Evolutionary conservation across 2,113 vertebrate genomes (phyloP).

Genomic region (Calypte anna): DNA sequence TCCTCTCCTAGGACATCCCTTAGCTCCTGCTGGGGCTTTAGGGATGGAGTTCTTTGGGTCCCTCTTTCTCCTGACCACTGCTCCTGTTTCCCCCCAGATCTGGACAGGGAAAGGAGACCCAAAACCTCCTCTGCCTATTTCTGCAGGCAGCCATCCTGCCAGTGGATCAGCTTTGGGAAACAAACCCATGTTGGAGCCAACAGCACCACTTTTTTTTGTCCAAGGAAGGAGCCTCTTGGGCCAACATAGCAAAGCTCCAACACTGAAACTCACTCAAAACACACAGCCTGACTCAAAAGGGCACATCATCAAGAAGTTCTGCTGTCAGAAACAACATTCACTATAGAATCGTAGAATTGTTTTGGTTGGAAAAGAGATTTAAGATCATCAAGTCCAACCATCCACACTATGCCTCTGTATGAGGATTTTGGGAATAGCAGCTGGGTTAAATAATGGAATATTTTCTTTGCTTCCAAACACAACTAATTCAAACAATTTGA

Average conservation of each 20-base stretch:
- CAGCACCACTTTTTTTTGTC: rapidly evolving
- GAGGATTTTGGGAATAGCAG: background rate
- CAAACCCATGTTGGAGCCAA: background rate
- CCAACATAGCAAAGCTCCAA: background rate
- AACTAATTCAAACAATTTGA: background rate
- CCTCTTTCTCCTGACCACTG: background rate
- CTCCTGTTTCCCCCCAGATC: background rate
- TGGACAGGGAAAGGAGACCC: background rate
- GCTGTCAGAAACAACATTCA: background rate
- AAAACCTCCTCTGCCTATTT: background rate
- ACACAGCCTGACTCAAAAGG: background rate
- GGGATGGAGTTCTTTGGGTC: background rate
- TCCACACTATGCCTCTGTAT: background rate
- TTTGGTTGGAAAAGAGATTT: too few species aligned
- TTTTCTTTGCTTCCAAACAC: background rate
- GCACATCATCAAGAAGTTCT: rapidly evolving
- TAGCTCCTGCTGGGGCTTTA: background rate
- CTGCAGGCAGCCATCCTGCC: background rate
- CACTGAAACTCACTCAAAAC: background rate
- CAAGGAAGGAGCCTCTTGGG: background rate
- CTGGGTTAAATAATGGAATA: background rate
- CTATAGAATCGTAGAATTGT: too few species aligned
- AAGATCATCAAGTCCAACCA: too few species aligned
- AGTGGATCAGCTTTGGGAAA: background rate
- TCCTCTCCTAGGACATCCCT: background rate